These are phyloP conservation scores for Spinibarbus caldwelli DNA, from an alignment of 2,797 vertebrate genomes.

Conservation along the genomic window DNA sequence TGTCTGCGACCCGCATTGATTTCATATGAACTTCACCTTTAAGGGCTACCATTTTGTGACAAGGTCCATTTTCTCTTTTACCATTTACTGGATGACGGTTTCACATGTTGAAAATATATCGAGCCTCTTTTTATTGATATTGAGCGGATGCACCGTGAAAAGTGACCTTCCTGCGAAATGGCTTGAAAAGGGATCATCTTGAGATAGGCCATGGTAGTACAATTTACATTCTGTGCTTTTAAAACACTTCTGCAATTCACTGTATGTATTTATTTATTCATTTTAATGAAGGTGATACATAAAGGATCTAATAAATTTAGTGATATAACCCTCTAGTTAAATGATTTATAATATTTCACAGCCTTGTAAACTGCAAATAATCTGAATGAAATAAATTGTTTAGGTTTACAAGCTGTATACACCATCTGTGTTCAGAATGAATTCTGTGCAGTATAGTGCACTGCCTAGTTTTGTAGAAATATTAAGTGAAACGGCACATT, in stretches of 20 bases:
- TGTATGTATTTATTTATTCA: not conserved
- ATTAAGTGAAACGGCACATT: not conserved
- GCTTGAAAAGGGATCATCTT: slow-evolving; percentile 19
- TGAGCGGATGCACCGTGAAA: slow-evolving; percentile 30
- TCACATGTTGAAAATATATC: slow-evolving; percentile 50
- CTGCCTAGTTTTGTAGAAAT: not conserved
- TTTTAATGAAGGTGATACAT: not conserved
- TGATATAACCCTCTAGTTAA: not conserved
- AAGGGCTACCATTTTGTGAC: slow-evolving; percentile 49
- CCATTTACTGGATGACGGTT: slow-evolving; percentile 49
- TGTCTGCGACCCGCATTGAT: slow-evolving; percentile 52
- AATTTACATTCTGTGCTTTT: slow-evolving; percentile 33
- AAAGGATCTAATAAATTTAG: not conserved
- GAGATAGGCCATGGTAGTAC: not conserved
- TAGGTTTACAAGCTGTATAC: not conserved
- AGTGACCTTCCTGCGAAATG: slow-evolving; percentile 42
- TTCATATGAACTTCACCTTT: slow-evolving; percentile 57
- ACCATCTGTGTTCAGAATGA: not conserved
- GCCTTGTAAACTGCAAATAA: not conserved
- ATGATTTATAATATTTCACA: not conserved
- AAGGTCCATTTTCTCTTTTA: slow-evolving; percentile 48
- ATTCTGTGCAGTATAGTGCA: not conserved
- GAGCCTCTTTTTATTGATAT: slow-evolving; percentile 51
- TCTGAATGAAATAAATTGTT: not conserved
- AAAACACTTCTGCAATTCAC: not conserved